phyloP scores from a whole-genome alignment of 2,113 vertebrate genomes.

The Tragelaphus buxtoni region DNA sequence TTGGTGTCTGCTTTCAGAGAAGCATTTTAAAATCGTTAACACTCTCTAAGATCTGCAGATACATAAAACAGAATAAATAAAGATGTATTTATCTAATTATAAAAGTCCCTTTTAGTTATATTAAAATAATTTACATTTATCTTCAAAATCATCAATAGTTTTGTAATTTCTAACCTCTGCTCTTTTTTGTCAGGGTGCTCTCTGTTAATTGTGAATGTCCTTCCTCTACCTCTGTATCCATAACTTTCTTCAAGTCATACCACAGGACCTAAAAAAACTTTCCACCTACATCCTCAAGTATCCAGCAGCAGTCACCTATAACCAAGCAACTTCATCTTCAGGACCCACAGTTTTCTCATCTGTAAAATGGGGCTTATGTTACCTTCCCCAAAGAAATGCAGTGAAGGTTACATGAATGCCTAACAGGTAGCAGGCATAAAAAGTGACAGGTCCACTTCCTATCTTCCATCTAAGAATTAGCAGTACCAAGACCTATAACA shows the following conservation, averaged over 20 bases:
- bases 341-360: not conserved
- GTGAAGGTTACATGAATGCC: not conserved
- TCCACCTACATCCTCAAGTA: not conserved
- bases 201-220: not conserved
- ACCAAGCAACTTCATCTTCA: not conserved
- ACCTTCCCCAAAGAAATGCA: not conserved
- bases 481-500: not conserved
- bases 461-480: not conserved
- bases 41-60: not conserved
- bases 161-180: not conserved
- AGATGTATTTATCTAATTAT: not conserved
- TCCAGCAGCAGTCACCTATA: not conserved
- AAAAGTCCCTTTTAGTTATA: slow-evolving; percentile 24
- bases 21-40: not conserved
- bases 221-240: not conserved
- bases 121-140: not conserved
- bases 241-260: not conserved
- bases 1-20: not conserved
- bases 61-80: not conserved
- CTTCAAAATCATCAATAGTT: slow-evolving; percentile 15
- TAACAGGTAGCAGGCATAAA: not conserved
- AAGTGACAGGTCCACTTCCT: not conserved
- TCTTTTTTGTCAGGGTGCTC: not conserved
- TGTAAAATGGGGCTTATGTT: not conserved
- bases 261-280: not conserved